Conservation (phyloP, 2,888 invertebrate genomes). For the Allacma fusca region DNA sequence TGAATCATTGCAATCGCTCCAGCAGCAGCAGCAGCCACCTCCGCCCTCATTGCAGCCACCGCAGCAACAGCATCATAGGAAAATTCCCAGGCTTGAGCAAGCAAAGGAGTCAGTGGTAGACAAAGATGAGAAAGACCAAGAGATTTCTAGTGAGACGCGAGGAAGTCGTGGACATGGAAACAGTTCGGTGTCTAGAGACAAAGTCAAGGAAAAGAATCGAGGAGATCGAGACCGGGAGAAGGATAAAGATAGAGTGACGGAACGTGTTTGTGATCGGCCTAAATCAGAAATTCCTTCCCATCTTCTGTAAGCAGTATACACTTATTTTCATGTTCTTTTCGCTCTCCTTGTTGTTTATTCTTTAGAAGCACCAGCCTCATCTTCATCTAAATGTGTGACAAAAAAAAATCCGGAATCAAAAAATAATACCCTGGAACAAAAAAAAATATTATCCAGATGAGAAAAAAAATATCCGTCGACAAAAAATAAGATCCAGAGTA, state of each 20-base stretch:
- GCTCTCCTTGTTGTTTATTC: neutral
- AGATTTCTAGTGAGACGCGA: constrained; percentile 44
- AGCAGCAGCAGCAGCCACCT: neutral
- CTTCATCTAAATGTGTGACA: neutral
- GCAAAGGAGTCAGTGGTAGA: constrained; percentile 60
- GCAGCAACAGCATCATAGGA: constrained; percentile 65
- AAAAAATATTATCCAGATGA: no score
- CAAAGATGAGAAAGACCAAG: constrained; percentile 55
- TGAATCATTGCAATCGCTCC: neutral
- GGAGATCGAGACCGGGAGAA: constrained; percentile 36
- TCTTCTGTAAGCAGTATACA: constrained; percentile 67
- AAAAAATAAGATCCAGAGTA: no score
- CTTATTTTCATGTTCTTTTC: neutral
- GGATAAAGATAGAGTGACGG: constrained; percentile 35
- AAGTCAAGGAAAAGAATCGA: constrained; percentile 44
- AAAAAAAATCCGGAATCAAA: no score
- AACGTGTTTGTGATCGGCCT: constrained; percentile 43
- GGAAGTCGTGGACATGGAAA: constrained; percentile 7
- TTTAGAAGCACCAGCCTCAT: neutral
- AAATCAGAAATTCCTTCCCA: constrained; percentile 67
- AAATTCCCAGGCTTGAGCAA: constrained; percentile 63
- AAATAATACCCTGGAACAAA: neutral
- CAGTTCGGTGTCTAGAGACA: constrained; percentile 22
- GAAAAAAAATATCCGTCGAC: no score
- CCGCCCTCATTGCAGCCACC: constrained; percentile 42